A percentile compares a stretch with the other conserved stretches of the same genome.
Evolutionary conservation across 2,888 invertebrate genomes (phyloP).

Genomic region (Tineola bisselliella): DNA sequence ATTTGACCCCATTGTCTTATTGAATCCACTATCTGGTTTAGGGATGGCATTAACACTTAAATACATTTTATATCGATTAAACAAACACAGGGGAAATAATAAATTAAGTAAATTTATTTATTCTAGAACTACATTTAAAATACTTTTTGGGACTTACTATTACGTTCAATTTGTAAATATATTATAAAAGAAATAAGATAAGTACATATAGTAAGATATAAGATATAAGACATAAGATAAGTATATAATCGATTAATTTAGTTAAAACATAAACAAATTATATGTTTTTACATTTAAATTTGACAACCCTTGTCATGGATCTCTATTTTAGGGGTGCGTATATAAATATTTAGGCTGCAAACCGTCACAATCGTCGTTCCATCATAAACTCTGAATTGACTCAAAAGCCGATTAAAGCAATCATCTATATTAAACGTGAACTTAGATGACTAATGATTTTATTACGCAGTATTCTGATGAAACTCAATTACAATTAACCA

Average conservation of each 20-base stretch:
- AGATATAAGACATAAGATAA: too few species aligned
- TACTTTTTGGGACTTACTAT: too few species aligned
- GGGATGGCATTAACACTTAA: not conserved
- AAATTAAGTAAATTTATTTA: too few species aligned
- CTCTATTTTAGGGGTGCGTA: slow-evolving; percentile 3
- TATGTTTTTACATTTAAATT: too few species aligned
- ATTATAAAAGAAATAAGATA: too few species aligned
- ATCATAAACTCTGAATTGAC: slow-evolving; percentile 10
- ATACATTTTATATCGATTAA: too few species aligned
- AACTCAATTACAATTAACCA: not conserved
- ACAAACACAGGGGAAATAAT: too few species aligned
- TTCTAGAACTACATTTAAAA: too few species aligned
- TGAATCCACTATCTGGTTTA: not conserved
- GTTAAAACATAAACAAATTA: too few species aligned
- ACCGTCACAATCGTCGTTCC: not conserved
- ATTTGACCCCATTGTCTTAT: slow-evolving; percentile 11
- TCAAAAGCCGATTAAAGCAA: slow-evolving; percentile 13
- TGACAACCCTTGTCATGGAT: not conserved
- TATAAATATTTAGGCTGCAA: slow-evolving; percentile 16
- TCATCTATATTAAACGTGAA: slow-evolving; percentile 14
- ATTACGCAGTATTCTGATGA: not conserved
- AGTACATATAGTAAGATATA: too few species aligned
- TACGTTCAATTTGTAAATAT: too few species aligned
- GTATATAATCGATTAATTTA: too few species aligned
- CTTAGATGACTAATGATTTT: not conserved